Conservation (phyloP, 2,888 invertebrate genomes). For the Perizoma affinitatum region DNA sequence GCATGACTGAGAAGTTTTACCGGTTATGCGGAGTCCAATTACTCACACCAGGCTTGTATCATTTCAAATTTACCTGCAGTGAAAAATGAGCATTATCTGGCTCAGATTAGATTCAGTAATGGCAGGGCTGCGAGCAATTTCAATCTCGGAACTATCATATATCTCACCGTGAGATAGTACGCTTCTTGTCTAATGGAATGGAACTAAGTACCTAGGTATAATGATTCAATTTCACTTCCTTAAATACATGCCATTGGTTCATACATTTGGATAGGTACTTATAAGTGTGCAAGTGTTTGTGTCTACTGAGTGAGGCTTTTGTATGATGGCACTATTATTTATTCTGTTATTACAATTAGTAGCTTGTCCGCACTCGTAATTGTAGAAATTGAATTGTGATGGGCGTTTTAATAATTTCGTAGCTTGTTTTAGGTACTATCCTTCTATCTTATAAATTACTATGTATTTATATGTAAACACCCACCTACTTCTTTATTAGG, state of each 20-base stretch:
- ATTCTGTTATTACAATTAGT: not conserved
- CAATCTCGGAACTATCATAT: not conserved
- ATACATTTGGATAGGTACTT: too few species aligned
- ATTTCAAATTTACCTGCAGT: not conserved
- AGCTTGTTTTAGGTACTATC: constrained; percentile 8
- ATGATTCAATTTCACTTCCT: too few species aligned
- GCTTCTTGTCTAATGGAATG: too few species aligned
- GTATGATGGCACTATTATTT: not conserved
- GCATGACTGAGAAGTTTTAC: constrained; percentile 53
- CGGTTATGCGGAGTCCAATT: constrained; percentile 46
- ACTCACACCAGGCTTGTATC: constrained; percentile 36
- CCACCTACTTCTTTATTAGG: too few species aligned
- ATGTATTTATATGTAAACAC: too few species aligned
- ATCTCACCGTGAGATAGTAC: too few species aligned
- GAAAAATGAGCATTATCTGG: not conserved
- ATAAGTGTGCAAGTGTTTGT: too few species aligned
- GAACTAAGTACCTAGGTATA: too few species aligned
- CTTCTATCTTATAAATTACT: too few species aligned
- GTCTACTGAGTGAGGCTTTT: too few species aligned
- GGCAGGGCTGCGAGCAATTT: not conserved
- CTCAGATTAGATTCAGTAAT: not conserved
- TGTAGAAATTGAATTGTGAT: constrained; percentile 25
- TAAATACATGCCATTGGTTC: too few species aligned
- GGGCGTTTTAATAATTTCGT: not conserved
- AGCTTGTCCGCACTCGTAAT: constrained; percentile 27